phyloP scores from a whole-genome alignment of 2,888 invertebrate species.

The Tribolium freemani region DNA sequence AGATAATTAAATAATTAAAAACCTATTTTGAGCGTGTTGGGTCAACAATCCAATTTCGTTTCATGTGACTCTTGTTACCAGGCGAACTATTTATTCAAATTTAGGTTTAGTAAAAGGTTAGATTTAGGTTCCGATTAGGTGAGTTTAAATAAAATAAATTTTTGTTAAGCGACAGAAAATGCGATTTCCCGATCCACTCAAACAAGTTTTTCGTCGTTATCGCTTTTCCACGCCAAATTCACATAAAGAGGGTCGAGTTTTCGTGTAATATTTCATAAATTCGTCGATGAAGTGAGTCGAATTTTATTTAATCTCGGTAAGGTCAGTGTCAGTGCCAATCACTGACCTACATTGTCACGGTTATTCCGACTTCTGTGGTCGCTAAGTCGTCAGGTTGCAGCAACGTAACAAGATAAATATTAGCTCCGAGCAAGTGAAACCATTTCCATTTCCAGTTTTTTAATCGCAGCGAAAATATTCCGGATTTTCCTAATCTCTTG shows the following conservation, averaged over 20 bases:
- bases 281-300: not conserved
- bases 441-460: not conserved
- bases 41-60: constrained; percentile 4
- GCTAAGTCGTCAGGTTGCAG: not conserved
- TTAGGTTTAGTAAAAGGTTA: not conserved
- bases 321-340: not conserved
- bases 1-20: constrained; percentile 20
- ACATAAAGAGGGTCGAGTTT: too few relatives aligned
- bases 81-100: not conserved
- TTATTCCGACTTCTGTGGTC: not conserved
- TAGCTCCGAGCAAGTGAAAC: not conserved
- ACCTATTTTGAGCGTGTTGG: not conserved
- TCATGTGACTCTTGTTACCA: not conserved
- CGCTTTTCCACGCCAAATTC: not conserved
- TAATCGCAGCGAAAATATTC: not conserved
- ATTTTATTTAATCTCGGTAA: not conserved
- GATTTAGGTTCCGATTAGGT: not conserved
- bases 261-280: too few relatives aligned
- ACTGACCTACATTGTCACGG: not conserved
- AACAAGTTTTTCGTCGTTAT: not conserved
- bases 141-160: not conserved
- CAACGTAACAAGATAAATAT: not conserved
- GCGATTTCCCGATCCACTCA: not conserved
- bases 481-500: constrained; percentile 11
- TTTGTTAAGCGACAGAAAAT: not conserved